Percentiles rank a stretch among this genome's conserved stretches.
These are phyloP conservation scores for Xyrichtys novacula DNA, from an alignment of 2,797 vertebrate genomes.

Conservation along the genomic window DNA sequence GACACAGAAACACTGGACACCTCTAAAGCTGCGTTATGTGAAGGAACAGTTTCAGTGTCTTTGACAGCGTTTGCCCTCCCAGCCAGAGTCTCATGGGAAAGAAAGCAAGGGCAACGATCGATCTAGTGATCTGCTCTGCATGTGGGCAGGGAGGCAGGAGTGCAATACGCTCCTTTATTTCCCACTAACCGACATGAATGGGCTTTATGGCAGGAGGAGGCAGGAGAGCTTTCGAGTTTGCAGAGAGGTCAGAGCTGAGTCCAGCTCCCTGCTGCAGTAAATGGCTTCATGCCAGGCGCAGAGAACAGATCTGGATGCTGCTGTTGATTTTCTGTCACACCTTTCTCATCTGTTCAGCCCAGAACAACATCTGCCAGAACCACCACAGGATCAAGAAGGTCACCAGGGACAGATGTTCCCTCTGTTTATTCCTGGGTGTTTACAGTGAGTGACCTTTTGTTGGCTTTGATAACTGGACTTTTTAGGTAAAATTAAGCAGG, in stretches of 20 bases:
- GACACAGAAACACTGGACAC: background rate
- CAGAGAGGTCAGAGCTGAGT: constrained; percentile 62
- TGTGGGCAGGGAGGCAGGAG: constrained; percentile 63
- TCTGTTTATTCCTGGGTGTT: constrained; percentile 34
- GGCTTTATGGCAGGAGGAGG: constrained; percentile 59
- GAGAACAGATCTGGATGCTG: constrained; percentile 42
- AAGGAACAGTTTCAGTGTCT: constrained; percentile 30
- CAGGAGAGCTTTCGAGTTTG: constrained; percentile 54
- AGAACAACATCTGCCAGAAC: constrained; percentile 59
- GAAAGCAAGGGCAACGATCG: constrained; percentile 60
- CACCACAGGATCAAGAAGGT: constrained; percentile 43
- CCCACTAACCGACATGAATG: constrained; percentile 63
- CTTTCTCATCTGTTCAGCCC: constrained; percentile 52
- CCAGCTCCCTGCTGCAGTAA: constrained; percentile 66
- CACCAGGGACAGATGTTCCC: constrained; percentile 43
- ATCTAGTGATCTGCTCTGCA: constrained; percentile 62
- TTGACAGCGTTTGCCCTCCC: constrained; percentile 30
- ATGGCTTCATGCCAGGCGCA: constrained; percentile 52
- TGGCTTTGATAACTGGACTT: constrained; percentile 18
- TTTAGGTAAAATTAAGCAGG: constrained; percentile 12
- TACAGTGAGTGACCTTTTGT: constrained; percentile 41
- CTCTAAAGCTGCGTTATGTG: constrained; percentile 45
- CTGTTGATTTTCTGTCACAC: constrained; percentile 68
- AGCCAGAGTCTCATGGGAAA: constrained; percentile 22
- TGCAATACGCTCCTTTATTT: constrained; percentile 66